Percentiles rank a stretch among this genome's conserved stretches.
phyloP scores from a whole-genome alignment of 2,797 vertebrate species.

The Novumbra hubbsi region DNA sequence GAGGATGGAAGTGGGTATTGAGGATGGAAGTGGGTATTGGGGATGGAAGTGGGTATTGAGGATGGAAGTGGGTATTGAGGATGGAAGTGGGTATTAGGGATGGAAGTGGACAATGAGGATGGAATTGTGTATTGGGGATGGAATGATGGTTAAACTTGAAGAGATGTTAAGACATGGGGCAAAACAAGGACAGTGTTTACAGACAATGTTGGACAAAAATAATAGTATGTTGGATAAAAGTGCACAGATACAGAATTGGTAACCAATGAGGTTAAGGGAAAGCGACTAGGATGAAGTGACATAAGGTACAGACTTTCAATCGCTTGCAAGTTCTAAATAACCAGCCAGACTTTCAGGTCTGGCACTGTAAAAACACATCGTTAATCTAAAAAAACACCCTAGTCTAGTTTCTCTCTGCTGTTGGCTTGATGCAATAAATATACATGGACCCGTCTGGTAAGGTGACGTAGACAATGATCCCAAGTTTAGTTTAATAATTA shows the following conservation, averaged over 20 bases:
- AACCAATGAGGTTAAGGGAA: constrained; percentile 2
- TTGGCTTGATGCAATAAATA: not conserved
- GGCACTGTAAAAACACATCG: not conserved
- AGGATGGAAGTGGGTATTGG: no score
- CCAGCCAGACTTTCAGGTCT: not conserved
- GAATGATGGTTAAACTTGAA: not conserved
- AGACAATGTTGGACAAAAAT: not conserved
- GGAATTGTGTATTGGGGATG: not conserved
- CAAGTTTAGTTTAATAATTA: not conserved
- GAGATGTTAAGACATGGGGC: not conserved
- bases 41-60: no score
- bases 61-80: no score
- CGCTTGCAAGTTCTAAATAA: not conserved
- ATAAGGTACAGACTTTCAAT: not conserved
- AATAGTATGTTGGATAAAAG: not conserved
- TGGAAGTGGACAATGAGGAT: constrained; percentile 1
- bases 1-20: no score
- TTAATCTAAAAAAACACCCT: not conserved
- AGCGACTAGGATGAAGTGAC: no score
- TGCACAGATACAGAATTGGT: not conserved
- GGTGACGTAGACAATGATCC: not conserved
- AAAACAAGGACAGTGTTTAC: not conserved
- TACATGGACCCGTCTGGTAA: not conserved
- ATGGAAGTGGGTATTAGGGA: no score
- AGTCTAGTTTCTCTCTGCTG: not conserved